Percentiles rank a stretch among this genome's conserved stretches.
These are phyloP conservation scores for Perdita meconis DNA, from an alignment of 2,888 invertebrate species.

Conservation along the genomic window DNA sequence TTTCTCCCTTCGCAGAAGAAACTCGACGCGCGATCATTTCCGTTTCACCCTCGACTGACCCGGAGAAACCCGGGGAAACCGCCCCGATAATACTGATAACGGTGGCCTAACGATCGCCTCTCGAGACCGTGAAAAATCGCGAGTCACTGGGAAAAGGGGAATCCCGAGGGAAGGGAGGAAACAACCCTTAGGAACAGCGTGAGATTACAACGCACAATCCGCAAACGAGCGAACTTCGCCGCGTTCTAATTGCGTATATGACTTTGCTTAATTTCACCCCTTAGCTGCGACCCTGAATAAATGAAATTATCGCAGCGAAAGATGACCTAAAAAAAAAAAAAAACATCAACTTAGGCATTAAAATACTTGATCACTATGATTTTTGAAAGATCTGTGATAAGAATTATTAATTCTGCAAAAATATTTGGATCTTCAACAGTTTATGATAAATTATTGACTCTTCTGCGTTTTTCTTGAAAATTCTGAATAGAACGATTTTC, in stretches of 20 bases:
- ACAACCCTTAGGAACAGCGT: conserved; percentile 61
- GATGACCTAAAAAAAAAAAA: too few relatives aligned
- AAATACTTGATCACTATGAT: too few relatives aligned
- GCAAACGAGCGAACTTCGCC: conserved; percentile 78
- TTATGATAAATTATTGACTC: too few relatives aligned
- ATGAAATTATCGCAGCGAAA: too few relatives aligned
- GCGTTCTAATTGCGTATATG: conserved; percentile 82
- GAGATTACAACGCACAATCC: conserved; percentile 82
- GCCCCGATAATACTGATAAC: conserved; percentile 56
- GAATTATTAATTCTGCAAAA: too few relatives aligned
- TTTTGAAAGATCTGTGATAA: too few relatives aligned
- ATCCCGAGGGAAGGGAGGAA: conserved; percentile 54
- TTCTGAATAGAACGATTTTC: too few relatives aligned
- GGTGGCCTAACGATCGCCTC: conserved; percentile 59
- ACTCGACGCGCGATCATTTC: not conserved
- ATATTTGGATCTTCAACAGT: too few relatives aligned
- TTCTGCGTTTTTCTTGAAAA: too few relatives aligned
- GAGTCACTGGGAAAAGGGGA: conserved; percentile 66
- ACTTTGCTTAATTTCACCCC: conserved; percentile 81
- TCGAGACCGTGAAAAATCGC: conserved; percentile 61
- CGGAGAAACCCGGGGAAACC: conserved; percentile 16
- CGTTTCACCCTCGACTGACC: conserved; percentile 2
- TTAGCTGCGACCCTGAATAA: too few relatives aligned
- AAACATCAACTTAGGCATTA: too few relatives aligned
- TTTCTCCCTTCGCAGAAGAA: too few relatives aligned